Evolutionary conservation across 2,113 vertebrate genomes (phyloP), one percentile per base, ranked within the genome.

Genomic region (Bos javanicus): DNA sequence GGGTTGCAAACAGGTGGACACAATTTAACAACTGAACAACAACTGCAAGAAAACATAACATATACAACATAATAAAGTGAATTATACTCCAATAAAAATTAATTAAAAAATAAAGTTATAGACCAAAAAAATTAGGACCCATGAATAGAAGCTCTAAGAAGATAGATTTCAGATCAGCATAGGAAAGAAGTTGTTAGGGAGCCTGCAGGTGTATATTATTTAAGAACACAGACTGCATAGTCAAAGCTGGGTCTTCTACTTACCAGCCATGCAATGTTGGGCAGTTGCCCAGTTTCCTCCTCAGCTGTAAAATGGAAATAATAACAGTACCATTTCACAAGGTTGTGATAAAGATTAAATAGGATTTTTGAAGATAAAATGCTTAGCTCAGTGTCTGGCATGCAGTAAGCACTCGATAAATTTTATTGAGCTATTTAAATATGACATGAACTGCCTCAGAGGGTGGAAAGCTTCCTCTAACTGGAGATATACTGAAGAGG

Each of bases 291-390:
- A 80, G 28, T 90, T 91, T 97, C 33, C 57, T 48, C 80, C 26
- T 95, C 60, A 46, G 76, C 17, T 81, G 16, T 93, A 84, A 88
- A 96, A 93, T 80, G 56, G 28, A 92, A 74, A 67, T 67, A 87
- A 54, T 56, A 90, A 82, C 4, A 82, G 23, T 21, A 84, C 15
- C 48, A 81, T 80, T 90, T 83, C 67, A 26, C 39, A 84, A 94
- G 59, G 36, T 46, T 67, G 6, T 94, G 28, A 80, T 83, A n/a
- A 86, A 93, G 46, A 62, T 91, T 46, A 83, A 60, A 64, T 16
- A 62, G 59, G 28, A 80, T 21, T 94, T 95, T 59, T 90, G 30
- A 62, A 86, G 81, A 94, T 23, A 78, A 96, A 96, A 82, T 52
- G 23, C n/a, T 62, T 78, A 85, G 15, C 64, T 30, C 25, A 19